Base-by-base conservation (phyloP, 2,113 vertebrate genomes). In the Chinchilla lanigera region DNA sequence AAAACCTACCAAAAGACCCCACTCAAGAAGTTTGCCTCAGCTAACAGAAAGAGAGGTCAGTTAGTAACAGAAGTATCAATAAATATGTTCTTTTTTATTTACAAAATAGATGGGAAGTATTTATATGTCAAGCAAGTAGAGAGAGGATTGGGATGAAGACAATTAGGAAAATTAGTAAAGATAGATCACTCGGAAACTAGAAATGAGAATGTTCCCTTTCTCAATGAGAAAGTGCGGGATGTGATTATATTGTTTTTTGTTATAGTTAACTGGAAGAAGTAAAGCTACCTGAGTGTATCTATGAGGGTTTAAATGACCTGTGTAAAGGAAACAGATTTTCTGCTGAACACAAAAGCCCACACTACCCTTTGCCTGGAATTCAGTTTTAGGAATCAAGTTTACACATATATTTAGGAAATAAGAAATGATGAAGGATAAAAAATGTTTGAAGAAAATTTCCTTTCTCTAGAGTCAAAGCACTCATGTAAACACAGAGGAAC, bases 331-430 rank as follows among this genome's bases (percentile, higher is more conserved):
- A n/a, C 54, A 92, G 17, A 61, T 16, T 38, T 89, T 80, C 22
- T n/a, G 11, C 35, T 54, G 33, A 89, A 47, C 69, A 26, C 7
- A 47, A 30, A 92, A 63, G 41, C 52, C 5, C 20, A 77, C 14
- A 78, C 2, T 19, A 52, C 38, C 17, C 30, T 41, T 41, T 7
- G 4, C 35, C n/a, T 71, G n/a, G 8, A 20, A 41, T 71, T 41
- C 20, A 67, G 20, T 71, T 71, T 94, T 92, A 71, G 61, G n/a
- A 96, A 96, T 71, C 14, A 85, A 63, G 9, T 61, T 85, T 47
- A 80, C 47, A 47, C 4, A 50, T 60, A 38, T 10, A 78, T 54
- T 69, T 7, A 60, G 63, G 58, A 84, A 92, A 63, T 33, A 38
- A 90, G 77, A 67, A 58, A 71, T 41, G 28, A 54, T 8, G 12